Base-by-base conservation (phyloP, 2,113 vertebrate species). In the Ptilonorhynchus violaceus region DNA sequence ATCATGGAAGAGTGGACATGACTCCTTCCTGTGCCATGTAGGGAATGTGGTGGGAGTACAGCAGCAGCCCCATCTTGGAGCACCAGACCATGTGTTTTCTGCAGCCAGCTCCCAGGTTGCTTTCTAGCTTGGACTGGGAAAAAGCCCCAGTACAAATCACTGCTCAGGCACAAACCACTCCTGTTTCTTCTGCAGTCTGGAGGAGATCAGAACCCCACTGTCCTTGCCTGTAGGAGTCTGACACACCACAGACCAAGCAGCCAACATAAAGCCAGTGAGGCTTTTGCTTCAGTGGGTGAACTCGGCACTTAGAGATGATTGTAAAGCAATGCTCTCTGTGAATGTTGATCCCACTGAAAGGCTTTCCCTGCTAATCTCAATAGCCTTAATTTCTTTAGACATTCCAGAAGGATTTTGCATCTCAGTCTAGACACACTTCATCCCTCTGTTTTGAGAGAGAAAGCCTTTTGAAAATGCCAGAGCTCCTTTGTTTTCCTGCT, bases 351-450 rank as follows among this genome's bases (percentile, higher is more conserved):
- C 92, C 88, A 49, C 64, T 96, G 88, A 93, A 96, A 95, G 64
- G 88, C 82, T 76, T 93, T 90, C 72, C 42, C 63, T 67, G 72
- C 56, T 96, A 96, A 90, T 93, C 90, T 84, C 92, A 96, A 81
- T 70, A 68, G 76, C 75, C 88, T 58, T 72, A 39, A 95, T 94
- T 97, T 96, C 96, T 96, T 95, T 86, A 92, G 88, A 67, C 88
- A 96, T 96, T 96, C 93, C 96, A 92, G 85, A 60, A 93, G 93
- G 96, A 94, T 96, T 94, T 96, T 96, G 52, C 16, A 0, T 84
- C 76, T 94, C 92, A 75, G 93, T 96, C 96, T 94, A 93, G 96
- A 96, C 93, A 94, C 82, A 92, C 88, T 96, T 94, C 95, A 95
- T 87, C 93, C 63, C 73, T 95, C 77, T 96, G 93, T 95, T 96